These are phyloP conservation scores for Actinostola sp. DNA, from an alignment of 92 coral and sea anemone species.

Conservation along the genomic window DNA sequence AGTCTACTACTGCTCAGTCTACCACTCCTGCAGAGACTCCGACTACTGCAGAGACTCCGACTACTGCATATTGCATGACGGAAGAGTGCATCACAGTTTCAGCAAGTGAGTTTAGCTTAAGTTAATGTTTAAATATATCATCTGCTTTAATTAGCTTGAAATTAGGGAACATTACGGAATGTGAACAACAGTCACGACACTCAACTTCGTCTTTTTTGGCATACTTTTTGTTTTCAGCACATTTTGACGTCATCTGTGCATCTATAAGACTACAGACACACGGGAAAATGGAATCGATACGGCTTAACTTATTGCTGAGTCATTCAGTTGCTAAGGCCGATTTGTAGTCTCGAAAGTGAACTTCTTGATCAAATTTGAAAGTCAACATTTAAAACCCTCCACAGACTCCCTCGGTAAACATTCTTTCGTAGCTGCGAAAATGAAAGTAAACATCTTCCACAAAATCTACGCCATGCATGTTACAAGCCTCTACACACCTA, in stretches of 20 bases:
- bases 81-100: no score
- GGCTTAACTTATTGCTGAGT: neutral
- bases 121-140: no score
- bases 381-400: neutral
- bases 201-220: no score
- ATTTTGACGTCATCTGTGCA: no score
- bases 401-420: neutral
- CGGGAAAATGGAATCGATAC: neutral
- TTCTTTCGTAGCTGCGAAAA: neutral
- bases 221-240: no score
- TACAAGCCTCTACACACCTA: no score
- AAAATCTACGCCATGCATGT: neutral
- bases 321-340: neutral
- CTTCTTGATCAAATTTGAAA: neutral
- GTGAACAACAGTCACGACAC: no score
- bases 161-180: no score
- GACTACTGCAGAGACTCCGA: no score
- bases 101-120: no score
- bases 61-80: neutral
- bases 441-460: neutral
- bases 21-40: neutral
- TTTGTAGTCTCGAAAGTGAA: neutral
- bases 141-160: no score
- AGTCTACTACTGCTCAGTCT: neutral
- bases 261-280: no score